Percentiles rank a stretch among this genome's conserved stretches.
Conservation (phyloP, 1,140 invertebrate genomes). For the Meloidogyne exigua region DNA sequence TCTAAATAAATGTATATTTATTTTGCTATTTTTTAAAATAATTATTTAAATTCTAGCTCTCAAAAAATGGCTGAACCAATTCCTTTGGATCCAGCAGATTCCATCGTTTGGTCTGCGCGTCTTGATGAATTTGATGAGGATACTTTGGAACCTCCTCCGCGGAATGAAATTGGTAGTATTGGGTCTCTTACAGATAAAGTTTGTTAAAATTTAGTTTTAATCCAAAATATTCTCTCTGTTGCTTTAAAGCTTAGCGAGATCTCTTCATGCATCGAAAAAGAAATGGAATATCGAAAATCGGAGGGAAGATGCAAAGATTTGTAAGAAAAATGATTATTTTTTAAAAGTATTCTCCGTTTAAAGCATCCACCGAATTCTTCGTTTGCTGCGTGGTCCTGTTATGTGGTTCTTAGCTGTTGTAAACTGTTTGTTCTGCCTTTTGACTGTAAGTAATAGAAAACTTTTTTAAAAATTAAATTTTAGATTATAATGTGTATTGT, state of each 20-base stretch:
- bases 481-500: neutral
- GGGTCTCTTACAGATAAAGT: neutral
- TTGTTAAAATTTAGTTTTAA: neutral
- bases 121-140: neutral
- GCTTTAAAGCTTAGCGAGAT: neutral
- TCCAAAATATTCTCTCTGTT: neutral
- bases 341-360: neutral
- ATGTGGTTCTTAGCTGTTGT: neutral
- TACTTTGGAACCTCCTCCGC: neutral
- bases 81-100: neutral
- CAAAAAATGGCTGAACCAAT: neutral
- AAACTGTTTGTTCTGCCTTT: neutral
- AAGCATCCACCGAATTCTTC: neutral
- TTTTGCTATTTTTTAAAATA: neutral
- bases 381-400: neutral
- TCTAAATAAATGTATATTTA: neutral
- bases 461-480: neutral
- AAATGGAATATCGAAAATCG: slow-evolving; percentile 2
- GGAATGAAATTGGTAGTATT: neutral
- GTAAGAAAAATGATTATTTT: neutral
- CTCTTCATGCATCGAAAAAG: slow-evolving; percentile 2
- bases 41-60: neutral
- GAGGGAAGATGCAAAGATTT: slow-evolving; percentile 1
- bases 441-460: neutral
- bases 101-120: neutral